Base-by-base conservation (phyloP, 1,140 invertebrate genomes). In the Atta texana region DNA sequence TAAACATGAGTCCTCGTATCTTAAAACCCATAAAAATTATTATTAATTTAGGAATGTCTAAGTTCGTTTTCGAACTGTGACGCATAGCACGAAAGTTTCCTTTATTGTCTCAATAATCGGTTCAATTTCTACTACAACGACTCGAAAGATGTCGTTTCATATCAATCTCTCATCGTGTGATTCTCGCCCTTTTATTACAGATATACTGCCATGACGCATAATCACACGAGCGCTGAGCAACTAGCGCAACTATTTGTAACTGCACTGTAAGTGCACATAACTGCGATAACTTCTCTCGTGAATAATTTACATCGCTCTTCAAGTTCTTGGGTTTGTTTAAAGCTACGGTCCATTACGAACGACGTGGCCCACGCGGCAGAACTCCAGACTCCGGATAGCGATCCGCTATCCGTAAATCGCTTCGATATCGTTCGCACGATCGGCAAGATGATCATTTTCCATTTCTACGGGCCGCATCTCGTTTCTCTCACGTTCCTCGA, bases 391-490 rank as follows among this genome's bases (percentile, higher is more conserved):
- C 55, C 39, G 59, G 64, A 66, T 49, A 63, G 53, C 77, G 69
- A 86, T 86, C 49, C 39, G 51, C 82, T 90, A 85, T 87, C 87
- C 69, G 77, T 77, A 84, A 74, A 72, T 75, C 85, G 75, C 61
- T 21, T 24, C 86, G 8, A 24, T 87, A 90, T 90, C 89, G 80
- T 90, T 90, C 75, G 74, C 89, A 87, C 86, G 78, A 90, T 90
- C 89, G 69, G 24, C 51, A 31, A 44, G 28, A 49, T 76, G 89
- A 88, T 88, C 76, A 55, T 91, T 89, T 91, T 88, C 82, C 87
- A 61, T 74, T 82, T 75, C 77, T 66, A 49, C 86, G 63, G 51
- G 53, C 31, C 86, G 28, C 81, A 55, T 80, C 51, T 69, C 16
- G 24, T 28, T 68, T 57, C 34, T 77, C 55, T 49, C 39, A 44